Base-by-base conservation (phyloP, 2,113 vertebrate genomes). In the Sinocyclocheilus anophthalmus region DNA sequence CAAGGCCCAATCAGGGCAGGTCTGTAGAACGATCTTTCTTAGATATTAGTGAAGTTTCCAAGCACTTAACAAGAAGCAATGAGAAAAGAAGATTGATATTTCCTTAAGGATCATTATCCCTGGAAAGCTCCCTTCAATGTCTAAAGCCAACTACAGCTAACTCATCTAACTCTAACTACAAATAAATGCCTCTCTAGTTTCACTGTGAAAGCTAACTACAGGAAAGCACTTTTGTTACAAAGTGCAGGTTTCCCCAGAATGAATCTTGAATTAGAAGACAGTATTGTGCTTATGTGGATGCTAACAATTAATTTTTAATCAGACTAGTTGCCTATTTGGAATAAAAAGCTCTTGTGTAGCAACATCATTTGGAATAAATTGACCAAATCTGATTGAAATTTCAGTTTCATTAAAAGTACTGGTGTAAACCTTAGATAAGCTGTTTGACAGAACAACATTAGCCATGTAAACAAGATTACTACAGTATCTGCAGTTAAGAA, bases 11-110 rank as follows among this genome's bases (percentile, higher is more conserved):
- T 78, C 78, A 57, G 8, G 55, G 22, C 59, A 67, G 45, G 33
- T 78, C 73, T 77, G 37, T 11, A 30, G 67, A 57, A 61, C 26
- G 24, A 72, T 85, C 69, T 33, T 39, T 30, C 73, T 75, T 69
- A 61, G 16, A 85, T 59, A 75, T 45, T 67, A 80, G 14, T 30
- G 26, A 37, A 78, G 1, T 4, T 53, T 59, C 30, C 30, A 37
- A 22, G 18, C 20, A 37, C 16, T 37, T 22, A 2, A 48, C 45
- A 48, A 48, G 11, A 48, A 6, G 37, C 72, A 24, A 1, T 75
- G 72, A n/a, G 50, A 57, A 57, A 9, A 78, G 18, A 57, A 30
- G 5, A 69, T 8, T 6, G 30, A 16, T 33, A 13, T 69, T 69
- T 30, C 13, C 13, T 16, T 8, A 7, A 33, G 18, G 26, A 33